Evolutionary conservation across 37 sponge, comb jelly and placozoan genomes (phyloP), one percentile per base, ranked within the genome.

Genomic region (Haliclona indistincta): DNA sequence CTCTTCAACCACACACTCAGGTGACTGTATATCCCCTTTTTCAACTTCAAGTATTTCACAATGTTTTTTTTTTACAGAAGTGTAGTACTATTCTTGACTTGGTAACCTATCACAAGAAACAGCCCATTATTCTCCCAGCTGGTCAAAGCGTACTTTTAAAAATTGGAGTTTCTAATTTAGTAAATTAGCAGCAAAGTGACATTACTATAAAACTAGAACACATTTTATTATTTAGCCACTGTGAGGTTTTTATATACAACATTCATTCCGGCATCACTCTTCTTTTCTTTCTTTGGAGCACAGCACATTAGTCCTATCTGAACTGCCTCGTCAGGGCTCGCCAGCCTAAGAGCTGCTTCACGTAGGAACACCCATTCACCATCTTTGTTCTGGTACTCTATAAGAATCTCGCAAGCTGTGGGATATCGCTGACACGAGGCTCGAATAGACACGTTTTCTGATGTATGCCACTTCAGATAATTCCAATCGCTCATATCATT

Each of bases 401-500:
- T 63, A 34, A 38, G 37, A 62, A 63, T 63, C 29, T 61, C 63
- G 45, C 63, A 62, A 4, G 63, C 63, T 2, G 19, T 11, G 19
- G 40, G 30, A 63, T 22, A 7, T 26, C 74, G 20, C 39, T 2
- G 20, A 30, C 39, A 26, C 3, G 41, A 38, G 11, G 47, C 68
- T 8, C 83, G 67, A 1, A 82, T 33, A 6, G 15, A 3, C 4
- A 82, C 70, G 28, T 67, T 38, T 28, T 64, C 32, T 17, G 68
- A 32, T 22, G 40, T 43, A 6, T 40, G 40, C 83, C 83, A 82
- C 11, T 67, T 13, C 10, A 19, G 22, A 17, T 47, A 52, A 58
- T 26, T 54, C 83, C 83, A 82, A 34, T 82, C 83, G 35, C 83
- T 82, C 17, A 30, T 25, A 34, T 49, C 60, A 28, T 82, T 65